Evolutionary conservation across 2,888 invertebrate species (phyloP).

Genomic region (Linnaemya tessellans): DNA sequence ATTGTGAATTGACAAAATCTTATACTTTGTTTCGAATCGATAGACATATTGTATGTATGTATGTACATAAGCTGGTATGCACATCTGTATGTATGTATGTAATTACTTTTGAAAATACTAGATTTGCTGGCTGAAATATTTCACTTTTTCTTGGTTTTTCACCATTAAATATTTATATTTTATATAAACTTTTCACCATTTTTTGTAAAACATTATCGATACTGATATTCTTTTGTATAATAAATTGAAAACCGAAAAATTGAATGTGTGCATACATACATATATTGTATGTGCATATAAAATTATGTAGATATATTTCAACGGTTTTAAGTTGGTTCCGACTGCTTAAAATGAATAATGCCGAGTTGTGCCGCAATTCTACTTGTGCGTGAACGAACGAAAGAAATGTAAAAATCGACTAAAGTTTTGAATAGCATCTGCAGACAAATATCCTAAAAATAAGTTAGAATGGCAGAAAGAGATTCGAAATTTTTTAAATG

Average conservation of each 20-base stretch:
- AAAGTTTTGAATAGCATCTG: conserved; percentile 73
- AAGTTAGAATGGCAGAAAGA: conserved; percentile 77
- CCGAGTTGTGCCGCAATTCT: conserved; percentile 67
- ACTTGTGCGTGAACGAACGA: conserved; percentile 75
- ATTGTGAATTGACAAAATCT: conserved; percentile 49
- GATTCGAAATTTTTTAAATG: conserved; percentile 73
- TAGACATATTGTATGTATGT: not conserved
- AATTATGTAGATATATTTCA: conserved; percentile 25
- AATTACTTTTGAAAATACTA: conserved; percentile 24
- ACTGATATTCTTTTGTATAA: conserved; percentile 28
- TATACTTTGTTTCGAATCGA: conserved; percentile 21
- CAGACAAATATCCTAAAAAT: conserved; percentile 78
- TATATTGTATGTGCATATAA: not conserved
- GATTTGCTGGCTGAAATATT: conserved; percentile 3
- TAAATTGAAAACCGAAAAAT: conserved; percentile 22
- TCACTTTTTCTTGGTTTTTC: not conserved
- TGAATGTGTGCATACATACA: not conserved
- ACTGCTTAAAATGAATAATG: conserved; percentile 57
- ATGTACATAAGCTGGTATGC: too few relatives aligned
- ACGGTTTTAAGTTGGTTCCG: conserved; percentile 34
- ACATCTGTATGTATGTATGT: too few relatives aligned
- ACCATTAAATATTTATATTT: conserved; percentile 21
- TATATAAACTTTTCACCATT: conserved; percentile 7
- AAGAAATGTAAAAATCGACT: conserved; percentile 76
- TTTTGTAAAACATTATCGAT: conserved; percentile 24